phyloP scores from a whole-genome alignment of 2,797 vertebrate species.

The Ataeniobius toweri region DNA sequence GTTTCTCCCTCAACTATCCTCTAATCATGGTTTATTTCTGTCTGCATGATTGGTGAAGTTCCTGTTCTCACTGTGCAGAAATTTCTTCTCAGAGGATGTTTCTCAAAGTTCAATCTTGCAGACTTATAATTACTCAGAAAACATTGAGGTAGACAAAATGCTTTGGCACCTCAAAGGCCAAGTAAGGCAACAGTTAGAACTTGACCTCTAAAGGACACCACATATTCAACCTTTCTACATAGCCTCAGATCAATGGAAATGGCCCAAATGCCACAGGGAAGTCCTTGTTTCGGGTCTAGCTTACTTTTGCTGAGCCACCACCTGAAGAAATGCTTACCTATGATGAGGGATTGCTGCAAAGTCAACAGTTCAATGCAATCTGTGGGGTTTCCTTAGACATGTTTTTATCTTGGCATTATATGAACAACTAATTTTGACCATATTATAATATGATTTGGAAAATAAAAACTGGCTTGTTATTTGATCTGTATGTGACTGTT shows the following conservation, averaged over 20 bases:
- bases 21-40: conserved; percentile 17
- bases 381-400: background rate
- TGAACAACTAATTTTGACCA: background rate
- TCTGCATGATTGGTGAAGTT: conserved; percentile 15
- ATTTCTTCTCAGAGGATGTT: conserved; percentile 1
- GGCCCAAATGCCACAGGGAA: background rate
- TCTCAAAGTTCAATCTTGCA: conserved; percentile 6
- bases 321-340: background rate
- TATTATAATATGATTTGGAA: no score
- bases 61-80: conserved; percentile 7
- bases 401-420: background rate
- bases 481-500: background rate
- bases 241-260: background rate
- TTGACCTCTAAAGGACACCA: background rate
- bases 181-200: background rate
- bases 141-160: background rate
- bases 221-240: background rate
- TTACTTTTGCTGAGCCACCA: background rate
- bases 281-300: background rate
- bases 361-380: background rate
- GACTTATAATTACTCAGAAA: background rate
- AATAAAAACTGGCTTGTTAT: background rate
- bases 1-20: conserved; percentile 21
- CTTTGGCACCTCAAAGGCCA: background rate
- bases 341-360: background rate